These are phyloP conservation scores for Caenorhabditis auriculariae DNA, from an alignment of 2,888 invertebrate species.

Conservation along the genomic window DNA sequence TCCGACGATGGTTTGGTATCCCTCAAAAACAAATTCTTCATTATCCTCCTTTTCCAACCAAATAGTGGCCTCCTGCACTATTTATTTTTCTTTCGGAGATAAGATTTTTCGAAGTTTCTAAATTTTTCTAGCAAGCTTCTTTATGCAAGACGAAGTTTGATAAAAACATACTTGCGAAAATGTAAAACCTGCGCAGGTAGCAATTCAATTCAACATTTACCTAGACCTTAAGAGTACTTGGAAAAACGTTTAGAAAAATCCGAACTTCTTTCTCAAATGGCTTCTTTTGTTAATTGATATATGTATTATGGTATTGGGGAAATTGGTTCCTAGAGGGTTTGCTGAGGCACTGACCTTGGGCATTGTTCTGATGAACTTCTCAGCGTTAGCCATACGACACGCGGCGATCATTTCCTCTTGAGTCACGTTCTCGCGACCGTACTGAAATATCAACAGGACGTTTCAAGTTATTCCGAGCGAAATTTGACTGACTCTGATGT, in stretches of 20 bases:
- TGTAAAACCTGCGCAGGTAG: too few relatives aligned
- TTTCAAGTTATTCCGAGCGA: background rate
- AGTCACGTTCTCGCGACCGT: conserved; percentile 63
- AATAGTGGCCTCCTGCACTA: too few relatives aligned
- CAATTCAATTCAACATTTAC: too few relatives aligned
- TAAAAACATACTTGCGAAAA: too few relatives aligned
- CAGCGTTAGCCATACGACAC: conserved; percentile 64
- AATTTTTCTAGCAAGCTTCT: too few relatives aligned
- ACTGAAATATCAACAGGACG: conserved; percentile 64
- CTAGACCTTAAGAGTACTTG: too few relatives aligned
- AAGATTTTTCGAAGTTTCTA: background rate
- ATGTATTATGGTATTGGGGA: background rate
- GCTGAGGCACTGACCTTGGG: conserved; percentile 49
- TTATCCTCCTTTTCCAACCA: too few relatives aligned
- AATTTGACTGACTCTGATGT: conserved; percentile 66
- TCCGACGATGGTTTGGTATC: conserved; percentile 49
- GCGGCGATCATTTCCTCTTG: conserved; percentile 45
- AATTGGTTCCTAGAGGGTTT: background rate
- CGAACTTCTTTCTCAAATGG: too few relatives aligned
- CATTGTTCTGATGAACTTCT: conserved; percentile 65
- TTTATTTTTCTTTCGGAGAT: background rate
- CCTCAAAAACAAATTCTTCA: too few relatives aligned
- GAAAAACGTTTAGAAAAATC: too few relatives aligned
- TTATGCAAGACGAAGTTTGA: too few relatives aligned
- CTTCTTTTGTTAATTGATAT: background rate